Conservation (phyloP, 2,113 vertebrate genomes). For the Vimba vimba region DNA sequence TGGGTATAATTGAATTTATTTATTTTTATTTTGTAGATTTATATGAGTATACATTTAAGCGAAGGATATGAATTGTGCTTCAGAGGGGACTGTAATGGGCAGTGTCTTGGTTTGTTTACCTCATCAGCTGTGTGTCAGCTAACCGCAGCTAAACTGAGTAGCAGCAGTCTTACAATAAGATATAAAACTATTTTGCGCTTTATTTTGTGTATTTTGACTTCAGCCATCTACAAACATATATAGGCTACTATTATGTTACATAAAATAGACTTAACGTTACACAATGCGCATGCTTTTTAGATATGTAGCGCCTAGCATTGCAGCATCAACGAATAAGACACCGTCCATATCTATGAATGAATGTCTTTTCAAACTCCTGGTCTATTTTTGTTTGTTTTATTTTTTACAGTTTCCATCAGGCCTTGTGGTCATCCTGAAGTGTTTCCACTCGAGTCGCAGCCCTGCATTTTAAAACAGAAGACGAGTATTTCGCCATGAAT, state of each 20-base stretch:
- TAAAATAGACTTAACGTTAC: neutral
- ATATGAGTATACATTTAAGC: neutral
- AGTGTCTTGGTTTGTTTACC: constrained; percentile 26
- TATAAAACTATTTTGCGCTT: neutral
- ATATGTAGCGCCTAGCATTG: neutral
- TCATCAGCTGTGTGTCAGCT: constrained; percentile 37
- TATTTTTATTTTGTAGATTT: neutral
- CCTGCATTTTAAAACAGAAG: constrained; percentile 72
- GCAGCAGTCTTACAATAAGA: neutral
- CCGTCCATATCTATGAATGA: neutral
- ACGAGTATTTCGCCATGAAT: constrained; percentile 71
- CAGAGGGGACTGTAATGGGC: neutral
- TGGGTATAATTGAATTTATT: neutral
- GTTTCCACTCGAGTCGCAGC: constrained; percentile 58
- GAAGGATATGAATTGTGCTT: neutral
- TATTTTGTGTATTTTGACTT: neutral
- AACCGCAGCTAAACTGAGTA: constrained; percentile 33
- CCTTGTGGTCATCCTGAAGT: neutral
- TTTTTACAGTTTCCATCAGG: neutral
- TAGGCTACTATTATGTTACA: neutral
- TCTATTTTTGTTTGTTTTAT: neutral
- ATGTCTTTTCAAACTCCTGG: neutral
- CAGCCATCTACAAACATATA: neutral
- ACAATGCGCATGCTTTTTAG: neutral
- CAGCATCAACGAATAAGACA: neutral